Evolutionary conservation across 1,140 invertebrate species (phyloP).

Genomic region (Dryas iulia): DNA sequence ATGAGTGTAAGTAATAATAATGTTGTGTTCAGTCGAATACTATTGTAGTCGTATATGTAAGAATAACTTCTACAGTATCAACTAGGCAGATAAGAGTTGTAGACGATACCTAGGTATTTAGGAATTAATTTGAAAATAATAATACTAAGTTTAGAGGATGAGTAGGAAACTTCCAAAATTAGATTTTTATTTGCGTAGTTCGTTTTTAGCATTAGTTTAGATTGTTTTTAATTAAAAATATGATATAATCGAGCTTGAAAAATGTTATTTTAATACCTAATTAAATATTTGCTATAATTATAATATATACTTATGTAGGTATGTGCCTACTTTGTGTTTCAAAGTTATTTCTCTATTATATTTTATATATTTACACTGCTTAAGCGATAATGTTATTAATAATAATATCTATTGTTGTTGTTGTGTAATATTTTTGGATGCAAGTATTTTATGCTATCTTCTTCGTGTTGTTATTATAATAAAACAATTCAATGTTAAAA

Average conservation of each 20-base stretch:
- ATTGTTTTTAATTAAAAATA: slow-evolving; percentile 55
- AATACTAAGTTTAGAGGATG: slow-evolving; percentile 79
- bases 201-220: slow-evolving; percentile 70
- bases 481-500: slow-evolving; percentile 48
- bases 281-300: slow-evolving; percentile 71
- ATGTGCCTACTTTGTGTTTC: slow-evolving; percentile 65
- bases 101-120: slow-evolving; percentile 43
- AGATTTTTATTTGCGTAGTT: slow-evolving; percentile 66
- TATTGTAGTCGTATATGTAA: slow-evolving; percentile 54
- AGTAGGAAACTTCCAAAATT: slow-evolving; percentile 61
- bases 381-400: slow-evolving; percentile 73
- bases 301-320: slow-evolving; percentile 56
- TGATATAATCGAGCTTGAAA: slow-evolving; percentile 75
- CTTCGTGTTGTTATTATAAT: slow-evolving; percentile 62
- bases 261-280: slow-evolving; percentile 74
- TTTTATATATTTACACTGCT: slow-evolving; percentile 78
- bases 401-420: slow-evolving; percentile 73
- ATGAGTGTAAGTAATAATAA: not conserved
- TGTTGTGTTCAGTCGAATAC: slow-evolving; percentile 56
- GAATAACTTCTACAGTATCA: slow-evolving; percentile 46
- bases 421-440: slow-evolving; percentile 78
- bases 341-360: slow-evolving; percentile 74
- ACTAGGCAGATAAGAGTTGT: slow-evolving; percentile 59
- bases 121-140: slow-evolving; percentile 60
- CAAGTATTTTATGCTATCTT: slow-evolving; percentile 69